Evolutionary conservation across 2,113 vertebrate species (phyloP).

Genomic region (Copsychus sechellarum): DNA sequence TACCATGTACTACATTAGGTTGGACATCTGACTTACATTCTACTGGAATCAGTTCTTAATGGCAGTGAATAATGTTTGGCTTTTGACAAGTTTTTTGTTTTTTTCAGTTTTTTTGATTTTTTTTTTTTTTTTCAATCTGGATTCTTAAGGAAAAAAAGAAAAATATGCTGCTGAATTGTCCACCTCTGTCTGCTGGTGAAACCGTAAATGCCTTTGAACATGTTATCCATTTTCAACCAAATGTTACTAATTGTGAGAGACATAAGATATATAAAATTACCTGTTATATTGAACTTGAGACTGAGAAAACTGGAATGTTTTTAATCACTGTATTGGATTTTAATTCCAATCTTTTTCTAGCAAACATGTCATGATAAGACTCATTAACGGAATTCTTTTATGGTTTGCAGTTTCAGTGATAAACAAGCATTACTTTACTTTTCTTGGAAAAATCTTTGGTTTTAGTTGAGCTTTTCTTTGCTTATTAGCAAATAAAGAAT

Average conservation of each 20-base stretch:
- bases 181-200: neutral
- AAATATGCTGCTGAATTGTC: neutral
- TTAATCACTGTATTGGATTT: neutral
- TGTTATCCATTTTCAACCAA: neutral
- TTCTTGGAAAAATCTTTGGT: neutral
- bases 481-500: neutral
- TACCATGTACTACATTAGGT: neutral
- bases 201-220: neutral
- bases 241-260: neutral
- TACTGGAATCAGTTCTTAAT: neutral
- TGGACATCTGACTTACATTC: neutral
- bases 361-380: neutral
- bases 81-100: neutral
- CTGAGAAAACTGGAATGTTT: neutral
- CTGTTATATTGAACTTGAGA: neutral
- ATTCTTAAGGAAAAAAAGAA: neutral
- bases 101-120: neutral
- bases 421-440: neutral
- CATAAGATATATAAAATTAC: neutral
- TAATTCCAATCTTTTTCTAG: neutral
- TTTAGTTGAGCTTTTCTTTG: neutral
- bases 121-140: neutral
- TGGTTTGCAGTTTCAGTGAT: neutral
- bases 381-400: neutral
- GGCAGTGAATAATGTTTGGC: neutral